Conservation (phyloP, 2,888 invertebrate species). For the Lasioglossum pauxillum region DNA sequence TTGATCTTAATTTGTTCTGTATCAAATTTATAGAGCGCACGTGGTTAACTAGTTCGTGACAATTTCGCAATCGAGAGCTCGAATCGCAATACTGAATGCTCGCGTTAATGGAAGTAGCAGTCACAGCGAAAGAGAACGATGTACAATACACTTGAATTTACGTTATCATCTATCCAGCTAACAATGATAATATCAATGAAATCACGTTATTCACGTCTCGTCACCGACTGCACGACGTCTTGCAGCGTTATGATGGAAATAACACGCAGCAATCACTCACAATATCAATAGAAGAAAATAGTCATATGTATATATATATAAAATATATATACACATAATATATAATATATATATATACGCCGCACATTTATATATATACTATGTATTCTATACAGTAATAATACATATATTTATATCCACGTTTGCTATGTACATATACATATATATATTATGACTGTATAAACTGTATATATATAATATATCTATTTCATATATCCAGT, state of each 20-base stretch:
- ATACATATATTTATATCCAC: constrained; percentile 30
- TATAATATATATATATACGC: constrained; percentile 57
- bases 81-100: not conserved
- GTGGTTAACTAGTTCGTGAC: not conserved
- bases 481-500: constrained; percentile 69
- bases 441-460: constrained; percentile 27
- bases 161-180: constrained; percentile 9
- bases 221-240: constrained; percentile 59
- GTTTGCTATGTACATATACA: constrained; percentile 1
- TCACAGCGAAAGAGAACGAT: not conserved
- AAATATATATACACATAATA: constrained; percentile 37
- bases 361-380: constrained; percentile 51
- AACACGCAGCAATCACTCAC: constrained; percentile 77
- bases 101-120: not conserved
- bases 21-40: not conserved
- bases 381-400: constrained; percentile 55
- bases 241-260: constrained; percentile 68
- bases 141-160: constrained; percentile 7
- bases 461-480: constrained; percentile 58
- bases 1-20: not conserved
- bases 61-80: not conserved
- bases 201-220: constrained; percentile 46
- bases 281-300: constrained; percentile 83
- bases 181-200: constrained; percentile 22
- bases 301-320: constrained; percentile 73